Conservation (phyloP, 2,797 vertebrate genomes). For the Chlorospingus flavigularis region DNA sequence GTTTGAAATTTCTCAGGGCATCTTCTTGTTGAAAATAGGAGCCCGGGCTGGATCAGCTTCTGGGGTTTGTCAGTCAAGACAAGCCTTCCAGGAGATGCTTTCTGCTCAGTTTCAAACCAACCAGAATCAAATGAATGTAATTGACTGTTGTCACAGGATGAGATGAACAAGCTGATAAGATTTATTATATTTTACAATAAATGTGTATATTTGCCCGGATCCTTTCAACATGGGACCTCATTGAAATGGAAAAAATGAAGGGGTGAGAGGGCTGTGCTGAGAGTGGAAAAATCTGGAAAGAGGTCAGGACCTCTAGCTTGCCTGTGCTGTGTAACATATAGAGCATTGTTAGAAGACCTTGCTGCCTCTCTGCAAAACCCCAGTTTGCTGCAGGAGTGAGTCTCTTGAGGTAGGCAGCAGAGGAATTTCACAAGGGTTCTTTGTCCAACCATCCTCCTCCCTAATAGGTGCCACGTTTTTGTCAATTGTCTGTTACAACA, state of each 20-base stretch:
- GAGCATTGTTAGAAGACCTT: not conserved
- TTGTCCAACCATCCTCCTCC: not conserved
- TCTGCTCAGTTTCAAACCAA: slow-evolving; percentile 50
- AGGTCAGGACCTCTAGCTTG: not conserved
- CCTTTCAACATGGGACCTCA: not conserved
- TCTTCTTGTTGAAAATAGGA: not conserved
- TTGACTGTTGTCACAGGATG: slow-evolving; percentile 27
- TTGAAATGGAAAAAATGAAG: slow-evolving; percentile 20
- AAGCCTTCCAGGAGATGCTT: not conserved
- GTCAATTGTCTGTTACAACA: not conserved
- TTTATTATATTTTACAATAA: slow-evolving; percentile 38
- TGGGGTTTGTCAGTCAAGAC: slow-evolving; percentile 46
- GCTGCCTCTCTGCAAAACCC: not conserved
- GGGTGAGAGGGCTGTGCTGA: not conserved
- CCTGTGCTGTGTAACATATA: not conserved
- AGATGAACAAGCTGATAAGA: slow-evolving; percentile 60
- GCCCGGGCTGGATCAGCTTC: not conserved
- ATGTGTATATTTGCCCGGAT: not conserved
- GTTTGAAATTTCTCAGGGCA: slow-evolving; percentile 32
- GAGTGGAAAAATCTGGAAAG: not conserved
- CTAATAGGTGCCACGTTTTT: not conserved
- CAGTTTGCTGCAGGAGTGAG: not conserved
- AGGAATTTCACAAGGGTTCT: not conserved
- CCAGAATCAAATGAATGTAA: not conserved
- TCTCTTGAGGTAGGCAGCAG: not conserved